A percentile compares a stretch with the other conserved stretches of the same genome.
phyloP scores from a whole-genome alignment of 2,113 vertebrate species.

The Arenaria interpres region DNA sequence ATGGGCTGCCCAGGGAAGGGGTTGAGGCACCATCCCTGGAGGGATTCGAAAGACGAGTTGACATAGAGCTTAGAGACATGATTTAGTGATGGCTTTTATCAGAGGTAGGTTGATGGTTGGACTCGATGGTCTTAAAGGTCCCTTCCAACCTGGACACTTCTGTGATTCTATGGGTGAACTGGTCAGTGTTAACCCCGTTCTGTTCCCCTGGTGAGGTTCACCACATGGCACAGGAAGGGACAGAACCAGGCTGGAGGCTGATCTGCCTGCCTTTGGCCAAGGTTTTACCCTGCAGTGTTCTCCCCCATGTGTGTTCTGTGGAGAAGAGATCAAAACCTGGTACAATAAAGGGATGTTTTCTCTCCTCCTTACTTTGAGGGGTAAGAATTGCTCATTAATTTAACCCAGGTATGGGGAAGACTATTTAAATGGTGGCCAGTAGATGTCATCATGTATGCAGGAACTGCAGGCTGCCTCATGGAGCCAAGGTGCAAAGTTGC shows the following conservation, averaged over 20 bases:
- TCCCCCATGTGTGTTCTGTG: fast-evolving
- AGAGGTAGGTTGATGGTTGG: no score
- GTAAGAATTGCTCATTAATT: background rate
- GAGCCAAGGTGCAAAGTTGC: background rate
- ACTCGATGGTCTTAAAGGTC: no score
- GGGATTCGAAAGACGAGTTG: no score
- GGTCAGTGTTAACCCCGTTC: background rate
- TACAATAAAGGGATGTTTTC: background rate
- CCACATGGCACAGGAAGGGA: background rate
- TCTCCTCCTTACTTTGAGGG: background rate
- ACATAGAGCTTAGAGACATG: no score
- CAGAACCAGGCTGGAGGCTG: background rate
- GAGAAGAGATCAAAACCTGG: background rate
- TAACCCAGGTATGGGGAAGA: background rate
- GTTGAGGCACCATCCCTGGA: no score
- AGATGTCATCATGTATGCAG: background rate
- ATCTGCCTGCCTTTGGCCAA: background rate
- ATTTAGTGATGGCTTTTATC: no score
- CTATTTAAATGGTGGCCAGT: background rate
- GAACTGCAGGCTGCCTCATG: background rate
- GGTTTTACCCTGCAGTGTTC: background rate
- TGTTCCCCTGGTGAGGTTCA: background rate
- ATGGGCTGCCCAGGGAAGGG: no score
- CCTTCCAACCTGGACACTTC: no score
- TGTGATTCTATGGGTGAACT: background rate